Evolutionary conservation across 2,113 vertebrate genomes (phyloP).

Genomic region (Gymnocephalus cernua): DNA sequence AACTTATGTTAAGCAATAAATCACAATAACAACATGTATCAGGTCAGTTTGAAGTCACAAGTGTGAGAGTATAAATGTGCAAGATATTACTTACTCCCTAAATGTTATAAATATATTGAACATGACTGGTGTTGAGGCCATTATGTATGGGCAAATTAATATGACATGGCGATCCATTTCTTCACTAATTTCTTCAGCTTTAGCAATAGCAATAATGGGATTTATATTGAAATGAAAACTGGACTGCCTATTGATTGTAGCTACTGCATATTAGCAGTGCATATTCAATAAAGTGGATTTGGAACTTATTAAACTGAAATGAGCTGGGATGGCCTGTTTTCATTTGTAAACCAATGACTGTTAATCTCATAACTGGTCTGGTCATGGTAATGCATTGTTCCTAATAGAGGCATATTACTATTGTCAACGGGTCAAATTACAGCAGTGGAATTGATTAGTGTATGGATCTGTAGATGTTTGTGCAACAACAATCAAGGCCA

Average conservation of each 20-base stretch:
- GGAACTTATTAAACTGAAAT: constrained; percentile 79
- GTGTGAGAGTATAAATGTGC: background rate
- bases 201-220: constrained; percentile 80
- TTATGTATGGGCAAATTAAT: constrained; percentile 59
- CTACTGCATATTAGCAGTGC: constrained; percentile 84
- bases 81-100: background rate
- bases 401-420: constrained; percentile 69
- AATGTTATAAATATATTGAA: constrained; percentile 27
- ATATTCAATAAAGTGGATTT: constrained; percentile 84
- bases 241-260: constrained; percentile 78
- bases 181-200: constrained; percentile 68
- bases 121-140: constrained; percentile 26
- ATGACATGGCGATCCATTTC: constrained; percentile 63
- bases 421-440: constrained; percentile 74
- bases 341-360: constrained; percentile 76
- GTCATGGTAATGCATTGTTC: constrained; percentile 67
- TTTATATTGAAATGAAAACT: constrained; percentile 80
- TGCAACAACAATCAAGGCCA: constrained; percentile 29
- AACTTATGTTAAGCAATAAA: background rate
- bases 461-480: constrained; percentile 61
- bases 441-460: constrained; percentile 62
- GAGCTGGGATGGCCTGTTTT: constrained; percentile 68
- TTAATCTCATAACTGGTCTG: constrained; percentile 78
- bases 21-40: background rate
- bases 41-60: background rate